phyloP scores from a whole-genome alignment of 2,113 vertebrate genomes.

The cattle (Bos taurus) region DNA sequence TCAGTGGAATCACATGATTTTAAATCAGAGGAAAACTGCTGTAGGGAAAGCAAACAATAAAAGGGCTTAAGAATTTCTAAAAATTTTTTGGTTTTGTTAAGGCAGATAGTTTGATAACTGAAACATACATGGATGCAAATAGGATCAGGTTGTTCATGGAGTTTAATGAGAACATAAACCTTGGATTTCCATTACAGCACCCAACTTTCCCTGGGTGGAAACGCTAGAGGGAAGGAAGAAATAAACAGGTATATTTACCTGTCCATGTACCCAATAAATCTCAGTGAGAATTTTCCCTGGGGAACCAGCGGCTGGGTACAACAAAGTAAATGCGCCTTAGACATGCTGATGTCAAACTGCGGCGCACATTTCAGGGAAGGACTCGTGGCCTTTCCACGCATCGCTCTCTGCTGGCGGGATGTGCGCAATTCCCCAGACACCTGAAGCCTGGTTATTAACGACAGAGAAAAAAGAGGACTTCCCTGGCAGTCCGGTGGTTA shows the following conservation, averaged over 20 bases:
- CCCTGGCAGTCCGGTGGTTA: neutral
- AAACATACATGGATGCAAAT: neutral
- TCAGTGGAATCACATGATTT: constrained; percentile 16
- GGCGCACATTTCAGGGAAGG: neutral
- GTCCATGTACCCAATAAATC: constrained; percentile 54
- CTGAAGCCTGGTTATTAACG: neutral
- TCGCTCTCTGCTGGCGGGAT: neutral
- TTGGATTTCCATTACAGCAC: constrained; percentile 38
- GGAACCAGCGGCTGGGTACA: constrained; percentile 36
- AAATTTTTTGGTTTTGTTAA: neutral
- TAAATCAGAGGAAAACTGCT: constrained; percentile 45
- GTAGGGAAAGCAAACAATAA: constrained; percentile 35
- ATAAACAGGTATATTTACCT: constrained; percentile 24
- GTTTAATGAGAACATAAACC: constrained; percentile 36
- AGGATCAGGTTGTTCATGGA: neutral
- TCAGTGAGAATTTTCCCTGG: constrained; percentile 40
- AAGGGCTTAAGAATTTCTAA: neutral
- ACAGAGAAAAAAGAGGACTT: neutral
- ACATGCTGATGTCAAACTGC: neutral
- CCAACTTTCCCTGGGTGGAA: neutral
- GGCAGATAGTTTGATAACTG: neutral
- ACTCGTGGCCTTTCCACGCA: neutral
- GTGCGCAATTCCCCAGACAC: neutral
- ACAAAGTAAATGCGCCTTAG: neutral
- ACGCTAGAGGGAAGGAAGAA: neutral